Evolutionary conservation across 1,140 invertebrate genomes (phyloP).

Genomic region (Marisa cornuarietis): DNA sequence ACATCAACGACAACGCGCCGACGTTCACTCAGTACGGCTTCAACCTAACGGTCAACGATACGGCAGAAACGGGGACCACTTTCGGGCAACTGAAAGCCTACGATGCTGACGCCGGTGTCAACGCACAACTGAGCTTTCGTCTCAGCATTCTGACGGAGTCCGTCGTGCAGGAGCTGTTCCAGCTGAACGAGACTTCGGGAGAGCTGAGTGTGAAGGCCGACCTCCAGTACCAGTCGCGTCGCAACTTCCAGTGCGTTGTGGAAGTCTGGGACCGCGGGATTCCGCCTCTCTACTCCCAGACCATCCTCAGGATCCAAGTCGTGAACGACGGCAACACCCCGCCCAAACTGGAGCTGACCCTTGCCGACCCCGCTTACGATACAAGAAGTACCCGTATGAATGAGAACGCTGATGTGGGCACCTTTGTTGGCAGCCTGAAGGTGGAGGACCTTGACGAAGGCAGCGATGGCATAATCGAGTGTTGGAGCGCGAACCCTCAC

Average conservation of each 20-base stretch:
- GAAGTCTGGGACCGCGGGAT: slow-evolving; percentile 31
- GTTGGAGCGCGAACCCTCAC: slow-evolving; percentile 65
- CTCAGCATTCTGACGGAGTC: slow-evolving; percentile 43
- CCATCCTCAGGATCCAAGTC: slow-evolving; percentile 17
- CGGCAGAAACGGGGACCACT: slow-evolving; percentile 26
- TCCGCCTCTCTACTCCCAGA: slow-evolving; percentile 18
- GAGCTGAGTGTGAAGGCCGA: slow-evolving; percentile 75
- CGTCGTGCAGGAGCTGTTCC: slow-evolving; percentile 69
- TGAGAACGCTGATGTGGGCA: slow-evolving; percentile 89
- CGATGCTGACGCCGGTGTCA: slow-evolving; percentile 53
- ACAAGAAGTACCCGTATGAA: slow-evolving; percentile 73
- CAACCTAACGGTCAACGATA: slow-evolving; percentile 79
- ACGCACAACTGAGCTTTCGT: slow-evolving; percentile 51
- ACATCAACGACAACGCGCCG: slow-evolving; percentile 92
- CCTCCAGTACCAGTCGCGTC: slow-evolving; percentile 25
- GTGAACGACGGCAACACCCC: slow-evolving; percentile 28
- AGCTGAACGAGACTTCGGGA: slow-evolving; percentile 84
- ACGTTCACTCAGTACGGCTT: slow-evolving; percentile 70
- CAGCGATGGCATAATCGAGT: slow-evolving; percentile 76
- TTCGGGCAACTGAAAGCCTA: slow-evolving; percentile 47
- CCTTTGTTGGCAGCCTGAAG: slow-evolving; percentile 83
- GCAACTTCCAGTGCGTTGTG: slow-evolving; percentile 30
- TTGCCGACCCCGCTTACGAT: slow-evolving; percentile 13
- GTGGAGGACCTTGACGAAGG: slow-evolving; percentile 89
- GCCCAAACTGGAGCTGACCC: slow-evolving; percentile 17